Percentiles rank a stretch among this genome's conserved stretches.
Conservation (phyloP, 2,888 invertebrate genomes). For the Aethes cnicana region DNA sequence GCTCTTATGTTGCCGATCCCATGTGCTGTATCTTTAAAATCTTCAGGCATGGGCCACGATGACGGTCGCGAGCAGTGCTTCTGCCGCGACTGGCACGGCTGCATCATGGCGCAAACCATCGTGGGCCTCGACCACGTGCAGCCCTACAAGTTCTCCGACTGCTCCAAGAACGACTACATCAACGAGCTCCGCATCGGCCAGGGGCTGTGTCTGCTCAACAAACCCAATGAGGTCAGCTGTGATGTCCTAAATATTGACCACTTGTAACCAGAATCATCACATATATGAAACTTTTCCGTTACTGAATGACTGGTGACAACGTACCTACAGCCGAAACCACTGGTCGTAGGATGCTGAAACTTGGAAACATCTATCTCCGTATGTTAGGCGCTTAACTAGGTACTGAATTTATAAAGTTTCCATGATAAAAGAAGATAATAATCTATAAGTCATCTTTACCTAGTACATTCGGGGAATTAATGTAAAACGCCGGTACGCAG, state of each 20-base stretch:
- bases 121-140: slow-evolving; percentile 95
- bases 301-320: too few species aligned
- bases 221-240: slow-evolving; percentile 92
- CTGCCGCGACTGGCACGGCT: slow-evolving; percentile 97
- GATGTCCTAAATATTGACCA: background rate
- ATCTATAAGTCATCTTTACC: too few species aligned
- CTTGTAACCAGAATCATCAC: too few species aligned
- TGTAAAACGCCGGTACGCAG: background rate
- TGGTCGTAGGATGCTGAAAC: too few species aligned
- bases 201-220: slow-evolving; percentile 95
- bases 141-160: slow-evolving; percentile 98
- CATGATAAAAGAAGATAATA: too few species aligned
- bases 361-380: too few species aligned
- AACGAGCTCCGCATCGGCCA: slow-evolving; percentile 92
- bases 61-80: slow-evolving; percentile 93
- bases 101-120: slow-evolving; percentile 96
- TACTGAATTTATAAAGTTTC: too few species aligned
- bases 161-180: slow-evolving; percentile 95
- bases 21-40: too few species aligned
- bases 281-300: too few species aligned
- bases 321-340: too few species aligned
- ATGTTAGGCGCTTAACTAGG: too few species aligned
- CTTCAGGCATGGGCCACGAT: slow-evolving; percentile 89
- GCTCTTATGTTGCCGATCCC: too few species aligned
- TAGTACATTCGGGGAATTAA: background rate